A percentile compares a stretch with the other conserved stretches of the same genome.
These are phyloP conservation scores for Nyctibius grandis DNA, from an alignment of 2,797 vertebrate species.

Conservation along the genomic window DNA sequence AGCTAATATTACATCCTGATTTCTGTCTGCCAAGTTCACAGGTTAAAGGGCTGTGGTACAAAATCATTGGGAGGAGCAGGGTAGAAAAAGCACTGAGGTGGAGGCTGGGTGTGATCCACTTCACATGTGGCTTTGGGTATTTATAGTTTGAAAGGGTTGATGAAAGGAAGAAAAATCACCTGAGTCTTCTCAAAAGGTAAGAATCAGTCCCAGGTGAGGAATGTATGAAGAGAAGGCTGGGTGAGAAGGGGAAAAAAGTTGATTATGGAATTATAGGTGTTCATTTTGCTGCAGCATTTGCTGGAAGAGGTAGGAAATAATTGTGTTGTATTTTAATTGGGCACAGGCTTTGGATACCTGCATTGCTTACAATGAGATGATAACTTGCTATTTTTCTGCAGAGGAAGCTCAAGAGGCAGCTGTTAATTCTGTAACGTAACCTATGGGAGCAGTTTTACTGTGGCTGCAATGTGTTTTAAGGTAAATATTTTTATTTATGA, in stretches of 20 bases:
- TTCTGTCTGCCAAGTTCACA: neutral
- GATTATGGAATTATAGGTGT: neutral
- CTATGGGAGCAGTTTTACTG: neutral
- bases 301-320: neutral
- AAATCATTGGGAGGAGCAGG: neutral
- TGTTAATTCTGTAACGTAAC: neutral
- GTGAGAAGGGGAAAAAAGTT: neutral
- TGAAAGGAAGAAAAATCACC: neutral
- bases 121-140: neutral
- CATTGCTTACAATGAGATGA: neutral
- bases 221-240: neutral
- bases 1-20: neutral
- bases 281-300: neutral
- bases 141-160: neutral
- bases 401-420: neutral
- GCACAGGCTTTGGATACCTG: neutral
- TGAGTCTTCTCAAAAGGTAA: neutral
- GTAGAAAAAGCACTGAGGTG: neutral
- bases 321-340: neutral
- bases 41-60: neutral
- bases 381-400: neutral
- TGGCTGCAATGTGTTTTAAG: neutral
- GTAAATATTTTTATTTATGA: neutral
- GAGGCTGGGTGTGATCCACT: neutral
- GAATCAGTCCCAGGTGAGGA: neutral